Base-by-base conservation (phyloP, 92 coral and sea anemone genomes). In the Zoanthus sociatus region DNA sequence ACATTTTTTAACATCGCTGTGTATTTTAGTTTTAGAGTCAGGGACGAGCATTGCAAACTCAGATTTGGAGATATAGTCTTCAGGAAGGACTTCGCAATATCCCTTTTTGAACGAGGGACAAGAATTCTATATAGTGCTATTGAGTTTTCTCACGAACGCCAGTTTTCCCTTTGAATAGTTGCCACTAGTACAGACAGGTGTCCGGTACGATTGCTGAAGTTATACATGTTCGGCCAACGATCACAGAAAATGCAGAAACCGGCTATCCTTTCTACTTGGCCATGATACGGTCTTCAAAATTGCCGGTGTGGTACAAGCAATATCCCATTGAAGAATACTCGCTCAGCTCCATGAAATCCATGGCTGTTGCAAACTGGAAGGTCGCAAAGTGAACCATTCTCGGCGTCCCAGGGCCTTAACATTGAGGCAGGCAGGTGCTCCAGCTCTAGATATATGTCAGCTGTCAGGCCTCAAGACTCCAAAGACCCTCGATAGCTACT, bases 111-210 rank as follows among this genome's bases (percentile, higher is more conserved):
- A 69, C 15, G 73, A 18, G 73, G 73, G 18, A 20, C 73, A 21
- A 69, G 30, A 69, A 20, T 11, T 69, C 1, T 37, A 37, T 20
- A 44, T 69, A 18, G 44, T 69, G 73, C 73, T 69, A 13, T 69
- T 9, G 73, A 69, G 42, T 18, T 69, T 69, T 69, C 42, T 18
- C 73, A 20, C 73, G 37, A 20, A 69, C 37, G 37, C 37, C 15
- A 69, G 73, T 8, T 21, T 69, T 69, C 44, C 4, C 42, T 18
- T 2, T 1, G 73, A 69, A 69, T 21, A 69, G 20, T 69, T 69
- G 73, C 73, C 9, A 21, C 44, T 69, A 44, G 73, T 18, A 69
- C 73, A 69, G 73, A 69, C 73, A 69, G 73, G 73, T 21, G 26
- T 63, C 69, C 69, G 7, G 17, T 61, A 15, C n/a, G 69, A 21